These are phyloP conservation scores for Zygothrica quintamaculata DNA, from an alignment of 2,888 invertebrate genomes.

Conservation along the genomic window DNA sequence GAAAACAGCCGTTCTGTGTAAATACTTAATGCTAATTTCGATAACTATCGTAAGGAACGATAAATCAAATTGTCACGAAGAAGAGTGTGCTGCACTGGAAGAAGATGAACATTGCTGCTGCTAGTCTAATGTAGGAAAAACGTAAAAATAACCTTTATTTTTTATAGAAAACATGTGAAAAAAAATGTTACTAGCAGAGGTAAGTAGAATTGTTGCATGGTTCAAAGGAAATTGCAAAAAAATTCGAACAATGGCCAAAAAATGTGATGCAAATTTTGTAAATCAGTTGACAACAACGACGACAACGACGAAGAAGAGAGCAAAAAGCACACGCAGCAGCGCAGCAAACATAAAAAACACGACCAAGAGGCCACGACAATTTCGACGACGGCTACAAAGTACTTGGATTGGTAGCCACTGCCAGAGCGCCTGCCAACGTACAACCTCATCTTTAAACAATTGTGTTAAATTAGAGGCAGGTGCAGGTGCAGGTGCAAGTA, in stretches of 20 bases:
- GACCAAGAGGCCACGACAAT: slow-evolving; percentile 48
- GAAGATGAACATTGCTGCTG: slow-evolving; percentile 41
- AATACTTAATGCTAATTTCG: slow-evolving; percentile 27
- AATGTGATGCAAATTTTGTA: slow-evolving; percentile 46
- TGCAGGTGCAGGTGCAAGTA: slow-evolving; percentile 29
- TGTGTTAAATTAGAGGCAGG: slow-evolving; percentile 12
- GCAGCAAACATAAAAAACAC: slow-evolving; percentile 49
- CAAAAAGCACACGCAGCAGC: slow-evolving; percentile 67
- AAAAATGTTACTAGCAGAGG: slow-evolving; percentile 77
- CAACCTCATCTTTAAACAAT: slow-evolving; percentile 15
- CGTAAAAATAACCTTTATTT: slow-evolving; percentile 54
- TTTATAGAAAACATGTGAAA: slow-evolving; percentile 65
- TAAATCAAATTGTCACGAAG: slow-evolving; percentile 45
- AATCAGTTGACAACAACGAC: slow-evolving; percentile 60
- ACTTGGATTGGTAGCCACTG: slow-evolving; percentile 49
- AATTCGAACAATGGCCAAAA: slow-evolving; percentile 8
- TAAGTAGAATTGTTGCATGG: slow-evolving; percentile 39
- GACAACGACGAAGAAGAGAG: slow-evolving; percentile 67
- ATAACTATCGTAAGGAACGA: slow-evolving; percentile 32
- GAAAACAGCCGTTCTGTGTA: slow-evolving; percentile 30
- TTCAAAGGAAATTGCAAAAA: neutral
- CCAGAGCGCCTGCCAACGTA: slow-evolving; percentile 29
- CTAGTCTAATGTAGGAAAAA: slow-evolving; percentile 53
- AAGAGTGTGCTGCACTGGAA: slow-evolving; percentile 50
- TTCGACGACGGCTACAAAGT: slow-evolving; percentile 53